These are phyloP conservation scores for Scaptomyza parva DNA, from an alignment of 2,888 invertebrate genomes.

Conservation along the genomic window DNA sequence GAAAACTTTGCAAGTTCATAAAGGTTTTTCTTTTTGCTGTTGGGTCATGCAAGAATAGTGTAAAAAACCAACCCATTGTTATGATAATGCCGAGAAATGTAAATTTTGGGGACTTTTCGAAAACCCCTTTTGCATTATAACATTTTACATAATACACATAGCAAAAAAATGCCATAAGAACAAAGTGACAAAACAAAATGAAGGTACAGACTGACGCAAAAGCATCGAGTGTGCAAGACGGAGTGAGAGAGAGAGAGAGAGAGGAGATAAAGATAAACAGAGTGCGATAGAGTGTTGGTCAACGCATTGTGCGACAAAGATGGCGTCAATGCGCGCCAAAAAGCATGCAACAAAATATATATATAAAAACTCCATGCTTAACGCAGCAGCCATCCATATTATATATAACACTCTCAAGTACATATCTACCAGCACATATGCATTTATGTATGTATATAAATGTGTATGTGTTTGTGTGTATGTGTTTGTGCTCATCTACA, in stretches of 20 bases:
- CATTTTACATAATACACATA: constrained; percentile 26
- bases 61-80: not conserved
- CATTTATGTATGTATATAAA: constrained; percentile 2
- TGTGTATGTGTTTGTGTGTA: constrained; percentile 20
- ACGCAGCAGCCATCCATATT: constrained; percentile 32
- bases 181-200: not conserved
- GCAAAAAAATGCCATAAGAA: too few relatives aligned
- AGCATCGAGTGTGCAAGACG: constrained; percentile 5
- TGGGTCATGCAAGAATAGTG: not conserved
- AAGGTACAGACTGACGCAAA: constrained; percentile 56
- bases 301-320: constrained; percentile 41
- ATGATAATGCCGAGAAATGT: not conserved
- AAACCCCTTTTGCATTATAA: constrained; percentile 13
- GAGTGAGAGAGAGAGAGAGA: constrained; percentile 30
- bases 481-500: constrained; percentile 57
- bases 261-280: constrained; percentile 13
- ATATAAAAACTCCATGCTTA: constrained; percentile 20
- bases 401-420: constrained; percentile 44
- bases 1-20: not conserved
- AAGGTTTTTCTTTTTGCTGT: not conserved
- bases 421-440: constrained; percentile 3
- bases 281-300: constrained; percentile 34
- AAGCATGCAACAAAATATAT: constrained; percentile 54
- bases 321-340: constrained; percentile 60
- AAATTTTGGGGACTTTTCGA: not conserved